Conservation (phyloP, 2,888 invertebrate species). For the Fissipunctia ypsillon region DNA sequence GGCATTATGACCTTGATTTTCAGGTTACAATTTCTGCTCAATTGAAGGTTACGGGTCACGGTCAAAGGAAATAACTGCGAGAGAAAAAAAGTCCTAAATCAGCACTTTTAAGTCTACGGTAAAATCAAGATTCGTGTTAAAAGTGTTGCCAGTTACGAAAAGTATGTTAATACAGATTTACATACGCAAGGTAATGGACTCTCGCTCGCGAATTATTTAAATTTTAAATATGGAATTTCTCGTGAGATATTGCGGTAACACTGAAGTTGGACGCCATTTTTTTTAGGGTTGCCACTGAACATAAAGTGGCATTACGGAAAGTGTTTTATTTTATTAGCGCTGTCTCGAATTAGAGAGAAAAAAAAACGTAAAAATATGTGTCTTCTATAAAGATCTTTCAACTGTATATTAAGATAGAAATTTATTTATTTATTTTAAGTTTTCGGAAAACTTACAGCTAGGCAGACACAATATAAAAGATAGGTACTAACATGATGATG, state of each 20-base stretch:
- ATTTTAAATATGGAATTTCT: constrained; percentile 49
- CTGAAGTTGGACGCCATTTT: constrained; percentile 25
- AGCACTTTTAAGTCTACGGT: constrained; percentile 12
- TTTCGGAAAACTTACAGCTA: too few species aligned
- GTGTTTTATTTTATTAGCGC: not conserved
- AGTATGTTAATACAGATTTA: constrained; percentile 59
- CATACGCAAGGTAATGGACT: constrained; percentile 54
- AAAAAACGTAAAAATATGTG: not conserved
- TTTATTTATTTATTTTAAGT: too few species aligned
- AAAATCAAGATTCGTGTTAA: constrained; percentile 26
- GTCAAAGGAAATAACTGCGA: constrained; percentile 22
- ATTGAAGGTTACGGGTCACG: constrained; percentile 12
- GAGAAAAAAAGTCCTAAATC: constrained; percentile 10
- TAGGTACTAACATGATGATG: too few species aligned
- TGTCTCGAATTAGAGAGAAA: not conserved
- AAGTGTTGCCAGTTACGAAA: constrained; percentile 49
- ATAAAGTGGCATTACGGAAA: constrained; percentile 1
- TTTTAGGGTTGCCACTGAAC: constrained; percentile 5
- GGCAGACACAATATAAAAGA: too few species aligned
- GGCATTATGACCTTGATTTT: not conserved
- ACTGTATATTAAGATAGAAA: not conserved
- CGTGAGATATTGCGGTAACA: constrained; percentile 36
- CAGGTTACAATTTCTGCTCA: constrained; percentile 12
- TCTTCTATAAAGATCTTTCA: too few species aligned
- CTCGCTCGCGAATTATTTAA: constrained; percentile 38